Base-by-base conservation (phyloP, 2,888 invertebrate genomes). In the Leuctra nigra region DNA sequence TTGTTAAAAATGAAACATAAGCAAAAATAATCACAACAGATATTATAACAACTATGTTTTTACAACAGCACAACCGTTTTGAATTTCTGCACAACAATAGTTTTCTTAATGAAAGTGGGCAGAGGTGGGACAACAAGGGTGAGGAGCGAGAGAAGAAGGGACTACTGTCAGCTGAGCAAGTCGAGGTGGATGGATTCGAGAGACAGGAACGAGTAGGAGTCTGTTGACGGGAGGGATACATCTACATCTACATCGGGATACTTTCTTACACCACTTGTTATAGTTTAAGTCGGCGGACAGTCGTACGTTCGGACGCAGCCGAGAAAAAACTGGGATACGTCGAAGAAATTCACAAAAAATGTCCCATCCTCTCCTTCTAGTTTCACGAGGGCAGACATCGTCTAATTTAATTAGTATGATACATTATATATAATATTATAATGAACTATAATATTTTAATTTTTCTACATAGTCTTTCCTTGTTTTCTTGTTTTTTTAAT, bases 31-130 rank as follows among this genome's bases (percentile, higher is more conserved):
- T 72, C 72, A 73, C 73, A 72, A 73, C 72, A 72, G 70, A 72
- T 71, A 72, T 72, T 73, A 73, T 72, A 72, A 72, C 67, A 70
- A 72, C 59, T 62, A 60, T 59, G 59, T 62, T 61, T 60, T 72
- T 71, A 73, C 72, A 73, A 72, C 72, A 73, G 73, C 73, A 74
- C 73, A 74, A 74, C 73, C 73, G 73, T 62, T 58, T 58, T 72
- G 69, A 69, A 70, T 68, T 58, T 56, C 53, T 58, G 60, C 60
- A 61, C 59, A 61, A 61, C 55, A 60, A 58, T 59, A 61, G n/a
- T n/a, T 55, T 53, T 54, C 46, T 22, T 56, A 53, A 55, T 62
- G n/a, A 61, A 57, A 55, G 59, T 56, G 57, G 57, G 55, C 54
- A 59, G 59, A 58, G 39, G 57, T 35, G 48, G 53, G 57, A 55